phyloP scores from a whole-genome alignment of 2,797 vertebrate genomes.

The Micrastur ruficollis region DNA sequence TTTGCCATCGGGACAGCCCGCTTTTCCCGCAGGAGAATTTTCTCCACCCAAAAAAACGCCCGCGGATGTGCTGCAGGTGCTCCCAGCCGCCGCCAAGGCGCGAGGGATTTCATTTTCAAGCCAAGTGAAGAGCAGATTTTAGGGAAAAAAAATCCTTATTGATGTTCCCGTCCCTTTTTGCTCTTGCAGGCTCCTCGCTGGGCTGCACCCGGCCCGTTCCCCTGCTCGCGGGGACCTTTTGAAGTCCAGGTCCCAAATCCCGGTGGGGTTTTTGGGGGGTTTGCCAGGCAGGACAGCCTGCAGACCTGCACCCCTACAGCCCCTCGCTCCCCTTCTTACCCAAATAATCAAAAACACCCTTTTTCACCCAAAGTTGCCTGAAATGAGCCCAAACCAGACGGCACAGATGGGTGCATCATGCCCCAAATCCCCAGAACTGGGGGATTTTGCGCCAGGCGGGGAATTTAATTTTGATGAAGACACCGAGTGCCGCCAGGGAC shows the following conservation, averaged over 20 bases:
- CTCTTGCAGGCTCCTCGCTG: not conserved
- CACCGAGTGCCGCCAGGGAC: rapidly evolving
- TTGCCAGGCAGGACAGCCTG: not conserved
- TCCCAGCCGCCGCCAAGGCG: not conserved
- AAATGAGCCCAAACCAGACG: rapidly evolving
- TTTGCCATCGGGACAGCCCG: not conserved
- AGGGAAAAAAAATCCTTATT: not conserved
- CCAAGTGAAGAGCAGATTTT: not conserved
- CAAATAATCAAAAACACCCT: rapidly evolving
- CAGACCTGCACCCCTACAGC: not conserved
- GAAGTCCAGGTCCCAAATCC: not conserved
- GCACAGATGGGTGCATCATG: rapidly evolving
- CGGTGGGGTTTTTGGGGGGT: not conserved
- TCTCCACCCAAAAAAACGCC: not conserved
- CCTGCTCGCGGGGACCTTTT: not conserved
- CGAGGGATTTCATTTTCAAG: not conserved
- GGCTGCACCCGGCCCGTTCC: not conserved
- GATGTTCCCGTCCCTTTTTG: not conserved
- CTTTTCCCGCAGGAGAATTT: not conserved
- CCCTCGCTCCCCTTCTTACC: not conserved
- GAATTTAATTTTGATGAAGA: not conserved
- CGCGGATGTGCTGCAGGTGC: not conserved
- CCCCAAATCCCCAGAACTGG: rapidly evolving
- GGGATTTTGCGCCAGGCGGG: too few species aligned
- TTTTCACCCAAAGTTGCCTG: not conserved